Base-by-base conservation (phyloP, 2,113 vertebrate genomes). In the Sceloporus tristichus region DNA sequence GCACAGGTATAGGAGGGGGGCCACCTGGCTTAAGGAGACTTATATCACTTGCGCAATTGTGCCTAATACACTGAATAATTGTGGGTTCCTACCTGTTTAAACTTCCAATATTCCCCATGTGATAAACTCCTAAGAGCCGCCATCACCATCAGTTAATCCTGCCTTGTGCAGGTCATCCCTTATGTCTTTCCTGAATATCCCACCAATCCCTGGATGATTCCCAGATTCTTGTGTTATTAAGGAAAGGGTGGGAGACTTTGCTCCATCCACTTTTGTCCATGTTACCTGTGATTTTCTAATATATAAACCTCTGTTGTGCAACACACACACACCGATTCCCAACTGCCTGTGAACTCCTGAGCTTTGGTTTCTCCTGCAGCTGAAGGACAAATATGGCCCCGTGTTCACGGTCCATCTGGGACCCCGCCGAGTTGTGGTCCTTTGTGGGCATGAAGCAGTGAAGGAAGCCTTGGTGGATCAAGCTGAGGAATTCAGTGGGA, bases 391-490 rank as follows among this genome's bases (percentile, higher is more conserved):
- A 81, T 96, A 96, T 1, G 95, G 96, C 1, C 84, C 95, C 0
- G 82, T 97, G 56, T 96, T 95, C 88, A 96, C 96, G 0, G 85
- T 96, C 53, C 93, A 96, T 84, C 85, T 97, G 82, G 95, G 96
- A 0, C 93, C 94, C 0, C 78, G 89, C 79, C 92, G 95, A 2
- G 94, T 95, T 1, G 96, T 97, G 66, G 77, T 96, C 48, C 91
- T 97, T 25, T 95, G 94, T 56, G 96, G 96, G 34, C 94, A 95
- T 18, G 91, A 96, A 38, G 89, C 95, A 2, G 89, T 97, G 78
- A 96, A 95, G 85, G 96, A 96, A 40, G 96, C 95, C 0, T 76
- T 97, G 76, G 89, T 96, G 29, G 94, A 95, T 21, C 90, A 88
- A 68, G 94, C 89, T 0, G 94, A 96, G 53, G 94, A 95, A 4